Evolutionary conservation across 1,140 invertebrate species (phyloP), one percentile per base, ranked within the genome.

Genomic region (Atopsyche davidsoni): DNA sequence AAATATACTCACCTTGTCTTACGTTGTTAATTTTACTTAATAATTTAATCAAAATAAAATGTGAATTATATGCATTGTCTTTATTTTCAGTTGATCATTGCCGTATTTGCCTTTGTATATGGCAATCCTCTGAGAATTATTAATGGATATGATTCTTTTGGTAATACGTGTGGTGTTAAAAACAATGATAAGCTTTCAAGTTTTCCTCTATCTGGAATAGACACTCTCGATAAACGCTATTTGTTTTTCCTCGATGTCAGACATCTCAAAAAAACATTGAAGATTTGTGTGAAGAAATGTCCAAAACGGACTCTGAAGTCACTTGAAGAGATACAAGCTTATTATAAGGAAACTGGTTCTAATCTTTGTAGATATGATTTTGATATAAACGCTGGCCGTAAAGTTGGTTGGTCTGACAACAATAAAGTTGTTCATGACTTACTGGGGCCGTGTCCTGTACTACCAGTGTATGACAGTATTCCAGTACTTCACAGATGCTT

Each of bases 121-220:
- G 92, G 92, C 0, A 90, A 91, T 73, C 90, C 91, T 2, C 67
- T 85, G 57, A 77, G 91, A 52, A 76, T 96, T 4, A 84, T 93
- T 49, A 90, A 93, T 77, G 92, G 93, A 35, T 93, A 90, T 70
- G 92, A 97, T 66, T 93, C 89, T 55, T 96, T 91, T 76, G 92
- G 92, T n/a, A 96, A 96, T 67, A 92, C 89, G 22, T 97, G 93
- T 71, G 92, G 92, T 17, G 82, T 86, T 35, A 81, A 84, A 57
- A 81, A 81, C 52, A 88, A 89, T 65, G 79, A 81, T 53, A 79
- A 81, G 53, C 81, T 89, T 53, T 79, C 79, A 21, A 81, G 82
- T 59, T 77, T 87, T 58, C 78, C 83, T 4, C 68, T 88, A 24
- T 88, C 89, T 11, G 91, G 91, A 11, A 75, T 84, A 54, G 86